Conservation (phyloP, 1,140 invertebrate genomes). For the Drosophila orosa region DNA sequence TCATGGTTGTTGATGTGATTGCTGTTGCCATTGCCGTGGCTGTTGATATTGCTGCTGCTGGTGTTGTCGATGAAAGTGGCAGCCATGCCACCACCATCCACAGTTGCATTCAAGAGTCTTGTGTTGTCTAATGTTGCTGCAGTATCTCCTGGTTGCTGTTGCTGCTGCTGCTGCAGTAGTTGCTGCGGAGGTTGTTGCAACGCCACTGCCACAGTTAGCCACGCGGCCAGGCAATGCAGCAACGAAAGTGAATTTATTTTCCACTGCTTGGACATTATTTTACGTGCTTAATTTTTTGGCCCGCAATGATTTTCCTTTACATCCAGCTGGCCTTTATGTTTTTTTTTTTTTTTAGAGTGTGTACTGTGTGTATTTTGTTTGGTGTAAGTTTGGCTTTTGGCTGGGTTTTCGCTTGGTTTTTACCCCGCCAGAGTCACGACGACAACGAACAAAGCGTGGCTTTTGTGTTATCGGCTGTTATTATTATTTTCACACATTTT, state of each 20-base stretch:
- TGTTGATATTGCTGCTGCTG: conserved; percentile 33
- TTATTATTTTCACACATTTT: conserved; percentile 70
- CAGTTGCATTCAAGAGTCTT: conserved; percentile 60
- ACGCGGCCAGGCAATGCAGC: conserved; percentile 48
- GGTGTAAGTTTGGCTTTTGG: conserved; percentile 23
- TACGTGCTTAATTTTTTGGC: conserved; percentile 24
- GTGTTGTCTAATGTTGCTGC: conserved; percentile 37
- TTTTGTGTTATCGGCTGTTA: conserved; percentile 52
- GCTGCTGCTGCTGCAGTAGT: conserved; percentile 24
- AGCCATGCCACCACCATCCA: conserved; percentile 24
- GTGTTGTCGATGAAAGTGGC: conserved; percentile 68
- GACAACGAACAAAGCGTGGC: conserved; percentile 57
- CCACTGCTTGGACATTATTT: conserved; percentile 73
- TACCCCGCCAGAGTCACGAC: conserved; percentile 23
- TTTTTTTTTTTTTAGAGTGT: conserved; percentile 19
- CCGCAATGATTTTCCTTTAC: conserved; percentile 42
- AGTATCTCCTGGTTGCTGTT: conserved; percentile 39
- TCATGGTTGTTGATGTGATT: conserved; percentile 32
- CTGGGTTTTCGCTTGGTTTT: conserved; percentile 21
- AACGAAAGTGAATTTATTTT: conserved; percentile 77
- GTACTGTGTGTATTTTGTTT: conserved; percentile 1
- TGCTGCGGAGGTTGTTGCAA: conserved; percentile 41
- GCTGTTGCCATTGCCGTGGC: conserved; percentile 17
- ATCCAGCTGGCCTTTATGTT: conserved; percentile 12
- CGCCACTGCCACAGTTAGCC: conserved; percentile 42